Conservation (phyloP, 30 jellyfish, hydroid and myxozoan genomes). For the Haliclystus octoradiatus region DNA sequence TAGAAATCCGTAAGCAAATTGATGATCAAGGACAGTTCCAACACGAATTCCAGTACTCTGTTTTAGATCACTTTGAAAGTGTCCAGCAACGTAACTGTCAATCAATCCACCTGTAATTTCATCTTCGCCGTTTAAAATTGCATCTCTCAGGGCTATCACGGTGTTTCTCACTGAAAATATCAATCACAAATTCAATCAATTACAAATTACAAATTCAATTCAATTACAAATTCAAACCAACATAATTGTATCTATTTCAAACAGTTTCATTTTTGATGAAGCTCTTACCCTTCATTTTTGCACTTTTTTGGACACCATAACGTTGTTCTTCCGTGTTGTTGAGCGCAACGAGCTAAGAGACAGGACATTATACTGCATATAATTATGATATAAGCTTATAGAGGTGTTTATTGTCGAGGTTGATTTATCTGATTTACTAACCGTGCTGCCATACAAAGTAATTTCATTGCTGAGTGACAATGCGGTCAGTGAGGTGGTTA, state of each 20-base stretch:
- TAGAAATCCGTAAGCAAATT: conserved; percentile 93
- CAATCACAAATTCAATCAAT: not conserved
- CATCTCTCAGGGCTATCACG: conserved; percentile 45
- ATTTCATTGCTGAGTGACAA: conserved; percentile 87
- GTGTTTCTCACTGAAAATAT: conserved; percentile 22
- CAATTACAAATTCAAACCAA: not conserved
- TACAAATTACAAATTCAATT: not conserved
- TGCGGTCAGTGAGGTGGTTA: conserved; percentile 95
- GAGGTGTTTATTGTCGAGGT: not conserved
- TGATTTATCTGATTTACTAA: not conserved
- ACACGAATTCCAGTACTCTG: conserved; percentile 54
- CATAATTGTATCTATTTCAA: too few species aligned
- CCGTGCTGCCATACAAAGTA: conserved; percentile 82
- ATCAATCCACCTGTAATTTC: conserved; percentile 82
- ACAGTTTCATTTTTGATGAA: too few species aligned
- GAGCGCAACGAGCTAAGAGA: conserved; percentile 47
- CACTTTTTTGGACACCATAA: conserved; percentile 88
- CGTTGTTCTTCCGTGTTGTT: conserved; percentile 91
- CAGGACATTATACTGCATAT: not conserved
- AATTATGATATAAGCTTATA: too few species aligned
- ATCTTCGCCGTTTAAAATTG: conserved; percentile 32
- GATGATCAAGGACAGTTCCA: conserved; percentile 88
- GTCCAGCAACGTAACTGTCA: conserved; percentile 97
- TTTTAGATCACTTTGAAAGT: conserved; percentile 23
- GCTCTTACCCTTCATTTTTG: conserved; percentile 73